Percentiles rank a stretch among this genome's conserved stretches.
These are phyloP conservation scores for Mirza zaza DNA, from an alignment of 2,113 vertebrate species.

Conservation along the genomic window DNA sequence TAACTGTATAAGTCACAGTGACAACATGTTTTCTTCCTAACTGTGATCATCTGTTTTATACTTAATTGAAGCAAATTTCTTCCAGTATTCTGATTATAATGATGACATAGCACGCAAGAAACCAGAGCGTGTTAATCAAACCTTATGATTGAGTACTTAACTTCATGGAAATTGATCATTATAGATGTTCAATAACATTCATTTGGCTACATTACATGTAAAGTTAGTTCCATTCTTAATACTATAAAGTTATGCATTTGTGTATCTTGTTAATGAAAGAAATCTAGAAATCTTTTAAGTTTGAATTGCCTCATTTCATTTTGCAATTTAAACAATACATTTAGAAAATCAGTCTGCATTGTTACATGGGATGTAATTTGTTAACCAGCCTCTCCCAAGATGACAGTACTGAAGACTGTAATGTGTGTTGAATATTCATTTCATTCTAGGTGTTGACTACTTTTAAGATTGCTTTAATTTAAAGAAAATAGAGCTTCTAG, in stretches of 20 bases:
- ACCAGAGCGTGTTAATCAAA: slow-evolving; percentile 43
- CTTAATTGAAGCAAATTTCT: slow-evolving; percentile 43
- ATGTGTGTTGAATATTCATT: slow-evolving; percentile 24
- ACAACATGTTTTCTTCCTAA: slow-evolving; percentile 34
- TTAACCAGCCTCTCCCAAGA: not conserved
- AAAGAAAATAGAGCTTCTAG: slow-evolving; percentile 18
- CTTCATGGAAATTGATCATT: slow-evolving; percentile 58
- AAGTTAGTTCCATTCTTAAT: slow-evolving; percentile 31
- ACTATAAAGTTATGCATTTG: not conserved
- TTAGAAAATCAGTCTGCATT: not conserved
- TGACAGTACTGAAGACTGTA: not conserved
- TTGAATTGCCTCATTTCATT: slow-evolving; percentile 33
- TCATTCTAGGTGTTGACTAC: slow-evolving; percentile 4
- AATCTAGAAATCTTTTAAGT: slow-evolving; percentile 25
- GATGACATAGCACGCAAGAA: slow-evolving; percentile 50
- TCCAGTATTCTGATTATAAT: slow-evolving; percentile 63
- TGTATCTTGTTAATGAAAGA: not conserved
- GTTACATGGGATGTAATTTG: not conserved
- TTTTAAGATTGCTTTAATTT: slow-evolving; percentile 11
- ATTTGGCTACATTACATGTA: not conserved
- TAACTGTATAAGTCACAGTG: not conserved
- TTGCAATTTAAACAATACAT: slow-evolving; percentile 36
- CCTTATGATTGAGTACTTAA: slow-evolving; percentile 48
- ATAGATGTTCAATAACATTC: not conserved
- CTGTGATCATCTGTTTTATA: slow-evolving; percentile 51